A percentile compares a stretch with the other conserved stretches of the same genome.
Evolutionary conservation across 2,797 vertebrate species (phyloP).

Genomic region (Huso huso): DNA sequence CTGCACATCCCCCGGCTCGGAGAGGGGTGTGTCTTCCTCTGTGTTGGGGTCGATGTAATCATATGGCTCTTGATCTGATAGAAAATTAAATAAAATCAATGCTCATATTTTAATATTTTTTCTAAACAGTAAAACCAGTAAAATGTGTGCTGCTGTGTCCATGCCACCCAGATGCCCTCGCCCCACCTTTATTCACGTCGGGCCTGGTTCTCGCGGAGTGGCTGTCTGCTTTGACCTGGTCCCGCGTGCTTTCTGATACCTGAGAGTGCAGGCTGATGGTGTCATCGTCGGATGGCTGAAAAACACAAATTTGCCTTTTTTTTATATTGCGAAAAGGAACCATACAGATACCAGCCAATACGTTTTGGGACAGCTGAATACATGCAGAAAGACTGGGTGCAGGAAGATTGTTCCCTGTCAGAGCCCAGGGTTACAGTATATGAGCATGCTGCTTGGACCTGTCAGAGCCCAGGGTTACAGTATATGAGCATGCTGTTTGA

Average conservation of each 20-base stretch:
- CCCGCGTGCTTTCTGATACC: conserved; percentile 84
- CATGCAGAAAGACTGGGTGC: too few relatives aligned
- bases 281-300: conserved; percentile 94
- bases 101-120: conserved; percentile 39
- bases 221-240: conserved; percentile 70
- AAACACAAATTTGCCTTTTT: conserved; percentile 18
- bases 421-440: too few relatives aligned
- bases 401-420: too few relatives aligned
- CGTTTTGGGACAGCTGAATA: too few relatives aligned
- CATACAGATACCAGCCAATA: too few relatives aligned
- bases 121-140: conserved; percentile 8
- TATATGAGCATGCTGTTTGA: too few relatives aligned
- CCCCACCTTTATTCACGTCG: conserved; percentile 69
- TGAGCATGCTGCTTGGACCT: too few relatives aligned
- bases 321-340: background rate
- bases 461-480: too few relatives aligned
- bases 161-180: background rate
- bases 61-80: conserved; percentile 77
- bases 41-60: conserved; percentile 84
- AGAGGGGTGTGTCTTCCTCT: conserved; percentile 73
- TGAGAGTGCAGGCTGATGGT: conserved; percentile 97
- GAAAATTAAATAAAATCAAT: conserved; percentile 18
- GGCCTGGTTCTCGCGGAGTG: conserved; percentile 73
- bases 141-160: background rate
- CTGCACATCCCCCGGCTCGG: conserved; percentile 73